These are phyloP conservation scores for Aphodius sticticus DNA, from an alignment of 2,888 invertebrate species.

Conservation along the genomic window DNA sequence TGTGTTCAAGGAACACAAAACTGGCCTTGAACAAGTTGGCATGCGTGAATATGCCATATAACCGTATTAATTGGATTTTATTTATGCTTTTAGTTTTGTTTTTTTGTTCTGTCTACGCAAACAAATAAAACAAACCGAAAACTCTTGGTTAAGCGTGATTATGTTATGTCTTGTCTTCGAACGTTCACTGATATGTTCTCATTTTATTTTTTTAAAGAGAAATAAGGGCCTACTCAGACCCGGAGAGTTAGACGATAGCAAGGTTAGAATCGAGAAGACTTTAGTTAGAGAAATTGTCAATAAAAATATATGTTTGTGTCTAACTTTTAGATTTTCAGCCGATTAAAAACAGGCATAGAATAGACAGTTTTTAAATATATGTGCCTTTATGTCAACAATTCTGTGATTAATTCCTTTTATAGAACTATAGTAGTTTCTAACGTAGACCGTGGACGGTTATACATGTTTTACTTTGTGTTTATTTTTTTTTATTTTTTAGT, in stretches of 20 bases:
- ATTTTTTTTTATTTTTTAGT: conserved; percentile 32
- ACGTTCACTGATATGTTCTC: conserved; percentile 13
- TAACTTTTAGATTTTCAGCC: conserved; percentile 50
- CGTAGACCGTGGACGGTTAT: conserved; percentile 25
- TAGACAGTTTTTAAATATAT: conserved; percentile 34
- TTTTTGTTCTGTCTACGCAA: conserved; percentile 28
- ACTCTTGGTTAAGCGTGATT: neutral
- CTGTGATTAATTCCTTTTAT: conserved; percentile 33
- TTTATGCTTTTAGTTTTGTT: conserved; percentile 49
- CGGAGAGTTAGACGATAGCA: conserved; percentile 69
- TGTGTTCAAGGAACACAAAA: conserved; percentile 63
- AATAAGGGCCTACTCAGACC: conserved; percentile 74
- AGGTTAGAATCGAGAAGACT: conserved; percentile 42
- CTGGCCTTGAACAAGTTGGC: conserved; percentile 53
- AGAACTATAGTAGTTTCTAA: conserved; percentile 30
- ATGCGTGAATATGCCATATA: conserved; percentile 35
- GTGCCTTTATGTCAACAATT: conserved; percentile 35
- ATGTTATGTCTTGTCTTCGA: conserved; percentile 11
- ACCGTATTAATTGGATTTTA: conserved; percentile 40
- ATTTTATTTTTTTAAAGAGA: conserved; percentile 65
- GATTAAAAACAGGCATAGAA: conserved; percentile 30
- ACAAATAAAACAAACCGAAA: neutral
- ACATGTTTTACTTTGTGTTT: conserved; percentile 34
- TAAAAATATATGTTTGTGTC: conserved; percentile 58
- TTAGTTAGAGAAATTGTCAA: conserved; percentile 43